Evolutionary conservation across 2,888 invertebrate genomes (phyloP).

Genomic region (Prosopocoilus inquinatus): DNA sequence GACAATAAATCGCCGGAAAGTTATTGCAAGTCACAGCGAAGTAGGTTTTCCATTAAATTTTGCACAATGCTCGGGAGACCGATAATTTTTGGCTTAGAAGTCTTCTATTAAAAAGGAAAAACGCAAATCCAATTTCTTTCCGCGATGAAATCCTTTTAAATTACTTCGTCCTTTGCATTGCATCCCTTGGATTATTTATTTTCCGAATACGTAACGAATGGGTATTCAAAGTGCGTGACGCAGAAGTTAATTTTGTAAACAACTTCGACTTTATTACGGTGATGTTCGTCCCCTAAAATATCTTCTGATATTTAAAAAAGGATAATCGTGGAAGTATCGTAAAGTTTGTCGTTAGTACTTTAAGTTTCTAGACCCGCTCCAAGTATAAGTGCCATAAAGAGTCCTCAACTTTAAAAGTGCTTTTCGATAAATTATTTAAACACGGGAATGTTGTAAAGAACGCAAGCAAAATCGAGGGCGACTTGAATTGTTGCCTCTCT

Average conservation of each 20-base stretch:
- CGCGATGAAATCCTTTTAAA: constrained; percentile 29
- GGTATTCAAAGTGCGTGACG: too few relatives aligned
- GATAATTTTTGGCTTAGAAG: constrained; percentile 37
- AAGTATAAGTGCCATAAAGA: constrained; percentile 45
- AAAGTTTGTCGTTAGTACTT: constrained; percentile 42
- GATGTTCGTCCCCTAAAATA: constrained; percentile 14
- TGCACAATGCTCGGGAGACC: constrained; percentile 35
- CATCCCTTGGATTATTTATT: neutral
- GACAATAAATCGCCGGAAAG: neutral
- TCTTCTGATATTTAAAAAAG: constrained; percentile 36
- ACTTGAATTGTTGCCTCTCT: constrained; percentile 16
- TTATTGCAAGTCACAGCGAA: neutral
- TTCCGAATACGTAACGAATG: too few relatives aligned
- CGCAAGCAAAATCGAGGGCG: constrained; percentile 30
- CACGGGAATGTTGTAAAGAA: constrained; percentile 45
- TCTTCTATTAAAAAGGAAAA: constrained; percentile 34
- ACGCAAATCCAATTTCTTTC: constrained; percentile 38
- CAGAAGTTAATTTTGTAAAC: too few relatives aligned
- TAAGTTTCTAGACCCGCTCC: constrained; percentile 39
- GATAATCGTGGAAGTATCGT: constrained; percentile 39
- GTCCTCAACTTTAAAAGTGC: constrained; percentile 46
- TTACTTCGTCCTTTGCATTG: neutral
- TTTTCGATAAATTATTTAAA: constrained; percentile 49
- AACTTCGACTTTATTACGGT: too few relatives aligned
- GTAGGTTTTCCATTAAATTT: constrained; percentile 34